Percentiles rank a stretch among this genome's conserved stretches.
These are phyloP conservation scores for Chrysolina oricalcia DNA, from an alignment of 2,888 invertebrate species.

Conservation along the genomic window DNA sequence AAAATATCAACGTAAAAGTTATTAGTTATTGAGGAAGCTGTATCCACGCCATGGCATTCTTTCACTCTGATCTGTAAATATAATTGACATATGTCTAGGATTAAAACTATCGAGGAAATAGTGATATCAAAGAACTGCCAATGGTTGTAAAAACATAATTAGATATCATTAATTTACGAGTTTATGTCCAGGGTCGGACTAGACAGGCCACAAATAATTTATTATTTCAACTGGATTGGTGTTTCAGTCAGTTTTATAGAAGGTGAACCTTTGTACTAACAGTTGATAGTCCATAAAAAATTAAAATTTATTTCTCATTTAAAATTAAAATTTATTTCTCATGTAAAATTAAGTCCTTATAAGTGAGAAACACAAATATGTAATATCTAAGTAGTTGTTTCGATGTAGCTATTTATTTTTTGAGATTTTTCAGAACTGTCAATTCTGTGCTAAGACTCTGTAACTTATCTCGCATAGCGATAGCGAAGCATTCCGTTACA, in stretches of 20 bases:
- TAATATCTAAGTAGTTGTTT: no score
- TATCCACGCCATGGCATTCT: neutral
- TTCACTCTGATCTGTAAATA: neutral
- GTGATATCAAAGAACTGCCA: neutral
- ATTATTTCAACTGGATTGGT: neutral
- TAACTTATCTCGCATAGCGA: no score
- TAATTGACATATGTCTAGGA: neutral
- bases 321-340: no score
- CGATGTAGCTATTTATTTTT: no score
- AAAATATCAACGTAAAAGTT: neutral
- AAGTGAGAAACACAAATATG: no score
- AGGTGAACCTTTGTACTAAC: no score
- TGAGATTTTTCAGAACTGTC: no score
- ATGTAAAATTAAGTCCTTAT: no score
- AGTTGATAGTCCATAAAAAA: no score
- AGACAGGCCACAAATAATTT: neutral
- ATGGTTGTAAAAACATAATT: neutral
- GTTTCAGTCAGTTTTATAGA: neutral
- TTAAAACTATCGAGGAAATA: neutral
- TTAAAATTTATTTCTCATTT: no score
- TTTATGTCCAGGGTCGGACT: slow-evolving; percentile 11
- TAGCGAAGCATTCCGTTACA: no score
- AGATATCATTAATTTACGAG: slow-evolving; percentile 10
- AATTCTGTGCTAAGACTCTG: no score
- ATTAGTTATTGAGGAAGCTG: slow-evolving; percentile 6